Conservation (phyloP, 2,797 vertebrate species). For the Smutsia temminckii region DNA sequence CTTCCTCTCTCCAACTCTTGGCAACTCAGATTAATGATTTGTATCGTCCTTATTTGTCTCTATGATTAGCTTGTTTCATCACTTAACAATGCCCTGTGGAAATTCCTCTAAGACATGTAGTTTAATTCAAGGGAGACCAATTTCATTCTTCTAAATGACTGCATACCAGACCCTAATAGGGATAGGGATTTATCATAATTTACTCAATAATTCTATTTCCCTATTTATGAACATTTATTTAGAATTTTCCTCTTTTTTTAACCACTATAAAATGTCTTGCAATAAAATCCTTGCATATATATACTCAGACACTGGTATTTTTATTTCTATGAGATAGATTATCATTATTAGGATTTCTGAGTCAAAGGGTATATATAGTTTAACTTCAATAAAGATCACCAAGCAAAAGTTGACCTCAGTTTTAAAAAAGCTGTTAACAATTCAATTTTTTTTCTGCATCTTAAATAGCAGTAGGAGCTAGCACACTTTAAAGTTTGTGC, state of each 20-base stretch:
- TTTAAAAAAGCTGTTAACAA: neutral
- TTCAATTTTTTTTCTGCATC: neutral
- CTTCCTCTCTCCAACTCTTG: neutral
- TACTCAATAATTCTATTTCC: slow-evolving; percentile 27
- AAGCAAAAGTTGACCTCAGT: neutral
- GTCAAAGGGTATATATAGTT: neutral
- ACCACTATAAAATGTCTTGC: neutral
- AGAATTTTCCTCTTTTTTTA: neutral
- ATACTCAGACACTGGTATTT: neutral
- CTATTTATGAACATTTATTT: slow-evolving; percentile 22
- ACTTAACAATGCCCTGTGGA: neutral
- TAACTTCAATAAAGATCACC: neutral
- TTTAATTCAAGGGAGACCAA: slow-evolving; percentile 13
- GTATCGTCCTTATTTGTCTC: neutral
- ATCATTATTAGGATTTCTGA: neutral
- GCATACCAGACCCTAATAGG: neutral
- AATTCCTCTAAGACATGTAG: neutral
- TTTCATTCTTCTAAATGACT: slow-evolving; percentile 12
- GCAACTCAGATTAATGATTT: neutral
- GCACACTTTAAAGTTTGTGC: neutral
- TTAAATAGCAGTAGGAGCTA: neutral
- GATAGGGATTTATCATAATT: neutral
- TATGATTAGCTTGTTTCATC: neutral
- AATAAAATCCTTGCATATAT: neutral
- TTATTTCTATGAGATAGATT: slow-evolving; percentile 10